phyloP scores from a whole-genome alignment of 2,113 vertebrate species.

The Paralichthys olivaceus region DNA sequence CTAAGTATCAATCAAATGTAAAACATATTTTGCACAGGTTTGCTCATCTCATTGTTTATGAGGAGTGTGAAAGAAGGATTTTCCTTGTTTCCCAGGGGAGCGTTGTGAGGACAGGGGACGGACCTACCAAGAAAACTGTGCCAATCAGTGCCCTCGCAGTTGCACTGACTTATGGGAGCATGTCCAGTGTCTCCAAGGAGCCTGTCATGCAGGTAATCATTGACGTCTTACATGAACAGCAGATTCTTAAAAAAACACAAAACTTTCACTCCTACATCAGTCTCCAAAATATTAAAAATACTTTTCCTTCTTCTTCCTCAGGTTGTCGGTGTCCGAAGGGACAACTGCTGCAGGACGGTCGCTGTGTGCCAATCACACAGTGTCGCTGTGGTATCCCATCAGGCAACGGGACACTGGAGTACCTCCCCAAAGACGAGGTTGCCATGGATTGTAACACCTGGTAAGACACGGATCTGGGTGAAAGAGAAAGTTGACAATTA shows the following conservation, averaged over 20 bases:
- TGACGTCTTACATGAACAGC: background rate
- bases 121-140: slow-evolving; percentile 77
- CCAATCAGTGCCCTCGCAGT: slow-evolving; percentile 88
- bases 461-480: slow-evolving; percentile 66
- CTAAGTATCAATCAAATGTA: background rate
- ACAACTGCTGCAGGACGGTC: slow-evolving; percentile 85
- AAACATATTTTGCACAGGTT: background rate
- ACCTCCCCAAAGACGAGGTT: slow-evolving; percentile 71
- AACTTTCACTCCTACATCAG: background rate
- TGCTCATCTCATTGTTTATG: background rate
- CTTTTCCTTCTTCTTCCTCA: slow-evolving; percentile 45
- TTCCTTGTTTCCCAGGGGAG: slow-evolving; percentile 77
- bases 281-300: background rate
- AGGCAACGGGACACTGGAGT: slow-evolving; percentile 81
- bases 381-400: slow-evolving; percentile 87
- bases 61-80: background rate
- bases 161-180: slow-evolving; percentile 90
- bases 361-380: slow-evolving; percentile 80
- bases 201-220: slow-evolving; percentile 84
- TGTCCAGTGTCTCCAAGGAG: slow-evolving; percentile 89
- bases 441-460: slow-evolving; percentile 86
- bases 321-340: slow-evolving; percentile 89
- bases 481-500: background rate
- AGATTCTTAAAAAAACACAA: background rate
- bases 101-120: slow-evolving; percentile 85